Percentiles rank a stretch among this genome's conserved stretches.
These are phyloP conservation scores for Hypothenemus hampei DNA, from an alignment of 1,140 invertebrate species.

Conservation along the genomic window DNA sequence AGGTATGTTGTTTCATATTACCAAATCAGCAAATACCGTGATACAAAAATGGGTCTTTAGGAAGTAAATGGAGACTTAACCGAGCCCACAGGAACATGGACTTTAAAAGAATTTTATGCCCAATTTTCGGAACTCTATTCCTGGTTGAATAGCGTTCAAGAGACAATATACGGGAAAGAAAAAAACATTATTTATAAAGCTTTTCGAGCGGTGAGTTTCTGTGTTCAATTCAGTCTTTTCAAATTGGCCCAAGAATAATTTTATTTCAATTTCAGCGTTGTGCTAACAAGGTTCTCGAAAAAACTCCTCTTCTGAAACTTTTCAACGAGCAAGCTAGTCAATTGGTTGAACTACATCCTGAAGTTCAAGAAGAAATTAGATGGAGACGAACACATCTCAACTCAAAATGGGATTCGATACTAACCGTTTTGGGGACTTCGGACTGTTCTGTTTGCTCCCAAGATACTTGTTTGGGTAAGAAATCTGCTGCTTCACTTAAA, in stretches of 20 bases:
- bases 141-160: slow-evolving; percentile 73
- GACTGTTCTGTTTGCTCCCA: slow-evolving; percentile 37
- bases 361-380: slow-evolving; percentile 69
- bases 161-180: slow-evolving; percentile 68
- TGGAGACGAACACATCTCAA: slow-evolving; percentile 66
- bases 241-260: slow-evolving; percentile 1
- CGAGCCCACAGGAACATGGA: slow-evolving; percentile 63
- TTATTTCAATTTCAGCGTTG: slow-evolving; percentile 55
- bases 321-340: slow-evolving; percentile 78
- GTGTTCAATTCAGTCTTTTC: background rate
- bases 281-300: slow-evolving; percentile 39
- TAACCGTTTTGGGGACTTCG: slow-evolving; percentile 35
- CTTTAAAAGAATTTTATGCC: slow-evolving; percentile 68
- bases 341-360: slow-evolving; percentile 61
- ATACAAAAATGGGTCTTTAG: too few relatives aligned
- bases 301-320: slow-evolving; percentile 59
- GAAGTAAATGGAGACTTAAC: slow-evolving; percentile 73
- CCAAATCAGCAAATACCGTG: too few relatives aligned
- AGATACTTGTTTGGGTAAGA: slow-evolving; percentile 35
- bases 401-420: slow-evolving; percentile 63
- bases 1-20: too few relatives aligned
- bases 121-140: slow-evolving; percentile 77
- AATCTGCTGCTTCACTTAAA: too few relatives aligned
- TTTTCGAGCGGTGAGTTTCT: slow-evolving; percentile 57
- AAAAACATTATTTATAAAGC: slow-evolving; percentile 64